Evolutionary conservation across 1,140 invertebrate species (phyloP).

Genomic region (Acromyrmex echinatior): DNA sequence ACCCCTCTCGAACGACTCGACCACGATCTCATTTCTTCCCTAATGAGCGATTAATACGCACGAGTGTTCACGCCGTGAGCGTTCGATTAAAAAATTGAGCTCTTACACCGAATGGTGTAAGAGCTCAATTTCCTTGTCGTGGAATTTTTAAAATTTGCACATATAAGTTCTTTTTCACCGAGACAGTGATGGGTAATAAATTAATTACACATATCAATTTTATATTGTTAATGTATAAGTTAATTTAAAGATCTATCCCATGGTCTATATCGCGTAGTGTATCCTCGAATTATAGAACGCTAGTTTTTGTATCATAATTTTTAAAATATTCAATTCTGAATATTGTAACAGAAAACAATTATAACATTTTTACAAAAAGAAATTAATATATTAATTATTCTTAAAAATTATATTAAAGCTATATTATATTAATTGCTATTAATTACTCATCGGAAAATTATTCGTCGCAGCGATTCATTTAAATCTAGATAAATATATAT

Average conservation of each 20-base stretch:
- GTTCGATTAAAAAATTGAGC: neutral
- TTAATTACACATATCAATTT: neutral
- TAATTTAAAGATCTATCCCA: neutral
- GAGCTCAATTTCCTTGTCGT: neutral
- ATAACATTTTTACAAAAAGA: neutral
- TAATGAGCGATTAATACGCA: conserved; percentile 33
- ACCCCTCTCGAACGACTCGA: neutral
- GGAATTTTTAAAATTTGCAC: neutral
- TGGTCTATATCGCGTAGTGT: neutral
- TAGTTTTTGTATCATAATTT: neutral
- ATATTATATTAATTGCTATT: neutral
- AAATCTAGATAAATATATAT: no score
- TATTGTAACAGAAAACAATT: neutral
- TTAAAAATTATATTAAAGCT: neutral
- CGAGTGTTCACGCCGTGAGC: neutral
- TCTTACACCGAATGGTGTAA: neutral
- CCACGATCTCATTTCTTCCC: conserved; percentile 5
- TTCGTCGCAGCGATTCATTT: neutral
- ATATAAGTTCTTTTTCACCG: neutral
- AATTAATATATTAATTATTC: conserved; percentile 4
- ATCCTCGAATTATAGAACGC: neutral
- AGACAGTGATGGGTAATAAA: neutral
- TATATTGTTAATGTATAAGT: neutral
- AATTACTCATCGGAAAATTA: neutral
- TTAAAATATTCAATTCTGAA: neutral